Conservation (phyloP, 2,113 vertebrate genomes). For the Piprites chloris region DNA sequence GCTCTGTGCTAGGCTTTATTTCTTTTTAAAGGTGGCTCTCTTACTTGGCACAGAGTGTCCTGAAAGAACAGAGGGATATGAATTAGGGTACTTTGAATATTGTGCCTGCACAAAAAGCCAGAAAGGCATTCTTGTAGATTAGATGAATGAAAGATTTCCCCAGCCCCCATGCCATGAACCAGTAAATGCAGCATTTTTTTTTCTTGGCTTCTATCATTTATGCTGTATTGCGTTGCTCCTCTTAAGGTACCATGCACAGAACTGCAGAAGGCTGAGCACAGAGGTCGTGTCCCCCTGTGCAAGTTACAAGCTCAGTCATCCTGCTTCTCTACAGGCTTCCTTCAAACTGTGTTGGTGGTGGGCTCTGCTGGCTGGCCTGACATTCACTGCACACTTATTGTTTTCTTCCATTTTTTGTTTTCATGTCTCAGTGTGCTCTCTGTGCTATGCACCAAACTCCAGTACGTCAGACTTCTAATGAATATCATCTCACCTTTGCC, state of each 20-base stretch:
- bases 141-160: background rate
- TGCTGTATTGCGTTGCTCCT: background rate
- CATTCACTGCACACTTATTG: background rate
- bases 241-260: background rate
- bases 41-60: background rate
- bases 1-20: background rate
- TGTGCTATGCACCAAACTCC: background rate
- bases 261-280: background rate
- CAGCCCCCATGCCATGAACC: background rate
- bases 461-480: background rate
- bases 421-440: background rate
- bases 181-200: background rate
- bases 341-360: background rate
- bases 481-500: background rate
- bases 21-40: background rate
- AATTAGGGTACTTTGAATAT: background rate
- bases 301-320: background rate
- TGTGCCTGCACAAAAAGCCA: background rate
- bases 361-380: background rate
- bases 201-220: background rate
- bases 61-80: background rate
- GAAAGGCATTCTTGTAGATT: background rate
- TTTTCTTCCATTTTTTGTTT: background rate
- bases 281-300: rapidly evolving
- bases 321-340: background rate